Evolutionary conservation across 2,113 vertebrate genomes (phyloP), one percentile per base, ranked within the genome.

Genomic region (Ia io): DNA sequence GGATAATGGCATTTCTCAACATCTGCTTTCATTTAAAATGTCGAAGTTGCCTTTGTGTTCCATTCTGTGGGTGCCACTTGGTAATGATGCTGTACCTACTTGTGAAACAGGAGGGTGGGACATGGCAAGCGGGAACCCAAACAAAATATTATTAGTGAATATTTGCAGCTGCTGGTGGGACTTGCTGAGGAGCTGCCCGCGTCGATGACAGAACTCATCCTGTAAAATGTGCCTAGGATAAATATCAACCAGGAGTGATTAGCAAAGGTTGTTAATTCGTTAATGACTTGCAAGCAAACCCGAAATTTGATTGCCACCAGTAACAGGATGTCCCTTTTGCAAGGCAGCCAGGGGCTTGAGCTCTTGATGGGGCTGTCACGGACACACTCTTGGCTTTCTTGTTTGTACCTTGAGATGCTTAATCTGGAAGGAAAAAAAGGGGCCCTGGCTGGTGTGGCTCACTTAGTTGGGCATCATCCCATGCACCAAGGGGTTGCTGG

Each of bases 91-190:
- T 0, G 6, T 98, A 98, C 96, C 13, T 96, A 74, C 97, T 98
- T 98, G 94, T 88, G 83, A 98, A 98, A 94, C 90, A 96, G 92
- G 92, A 95, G 98, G 97, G 87, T 87, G 84, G 91, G 83, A 96
- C 78, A 88, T 49, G 88, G 92, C 95, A 93, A 67, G 53, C 61
- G 98, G 97, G 98, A 99, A 98, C 98, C 98, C 98, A 98, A 98
- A 98, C 98, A 97, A 98, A 98, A 98, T 98, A 98, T 98, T 97
- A 95, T 98, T 98, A 97, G 97, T 99, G 99, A 98, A 98, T 98
- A 98, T 98, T 98, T 98, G 96, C 99, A 99, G 98, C 99, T 99
- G 99, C 99, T 99, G 98, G 97, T 98, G 99, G 98, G 98, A 98
- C 96, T 96, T 97, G 96, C 93, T 95, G 93, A 97, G 86, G 84